Percentiles rank a stretch among this genome's conserved stretches.
Conservation (phyloP, 2,797 vertebrate genomes). For the Xenops minutus region DNA sequence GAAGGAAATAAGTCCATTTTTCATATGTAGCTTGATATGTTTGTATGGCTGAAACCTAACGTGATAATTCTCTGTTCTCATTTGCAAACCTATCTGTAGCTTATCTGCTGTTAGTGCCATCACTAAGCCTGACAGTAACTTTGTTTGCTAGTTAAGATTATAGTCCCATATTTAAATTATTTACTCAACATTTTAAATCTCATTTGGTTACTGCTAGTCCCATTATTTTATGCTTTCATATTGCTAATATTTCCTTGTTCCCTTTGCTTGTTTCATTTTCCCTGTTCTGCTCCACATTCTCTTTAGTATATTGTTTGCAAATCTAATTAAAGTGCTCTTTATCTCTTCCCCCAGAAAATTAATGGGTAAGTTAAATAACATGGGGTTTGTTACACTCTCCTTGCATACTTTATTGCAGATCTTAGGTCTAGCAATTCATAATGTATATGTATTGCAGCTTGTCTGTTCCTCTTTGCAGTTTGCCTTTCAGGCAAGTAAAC, state of each 20-base stretch:
- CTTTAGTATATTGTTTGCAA: background rate
- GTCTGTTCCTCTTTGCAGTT: background rate
- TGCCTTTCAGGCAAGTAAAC: background rate
- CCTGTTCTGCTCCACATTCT: background rate
- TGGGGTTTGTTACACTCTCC: background rate
- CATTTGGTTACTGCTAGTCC: background rate
- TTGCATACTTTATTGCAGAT: background rate
- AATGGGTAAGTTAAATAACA: background rate
- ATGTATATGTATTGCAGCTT: background rate
- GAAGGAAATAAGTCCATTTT: background rate
- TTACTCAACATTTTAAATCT: background rate
- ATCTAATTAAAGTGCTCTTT: background rate
- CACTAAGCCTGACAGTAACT: background rate
- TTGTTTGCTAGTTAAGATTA: background rate
- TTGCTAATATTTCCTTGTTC: background rate
- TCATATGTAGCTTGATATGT: background rate
- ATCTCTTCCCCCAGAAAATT: background rate
- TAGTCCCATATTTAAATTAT: background rate
- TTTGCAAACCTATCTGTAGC: background rate
- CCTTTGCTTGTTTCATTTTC: background rate
- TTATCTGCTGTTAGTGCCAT: background rate
- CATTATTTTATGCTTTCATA: background rate
- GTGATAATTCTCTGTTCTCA: background rate
- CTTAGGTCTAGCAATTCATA: background rate
- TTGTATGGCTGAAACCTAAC: background rate